phyloP scores from a whole-genome alignment of 1,140 invertebrate species.

The Drosophila kikkawai region DNA sequence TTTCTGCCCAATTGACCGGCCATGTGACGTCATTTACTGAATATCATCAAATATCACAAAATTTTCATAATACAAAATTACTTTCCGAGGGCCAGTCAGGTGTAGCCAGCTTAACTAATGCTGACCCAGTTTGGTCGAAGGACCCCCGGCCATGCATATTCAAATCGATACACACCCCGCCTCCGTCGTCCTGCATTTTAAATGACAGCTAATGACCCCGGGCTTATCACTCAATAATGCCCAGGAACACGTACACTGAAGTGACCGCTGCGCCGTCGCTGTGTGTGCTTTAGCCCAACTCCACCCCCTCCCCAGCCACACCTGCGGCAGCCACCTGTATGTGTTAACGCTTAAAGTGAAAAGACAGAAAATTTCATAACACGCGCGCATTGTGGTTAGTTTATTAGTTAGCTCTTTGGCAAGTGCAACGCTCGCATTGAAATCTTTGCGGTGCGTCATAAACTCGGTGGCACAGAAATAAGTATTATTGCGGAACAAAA shows the following conservation, averaged over 20 bases:
- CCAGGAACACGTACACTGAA: constrained; percentile 18
- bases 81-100: not conserved
- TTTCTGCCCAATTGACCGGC: constrained; percentile 2
- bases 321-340: constrained; percentile 23
- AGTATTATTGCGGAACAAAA: constrained; percentile 6
- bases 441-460: constrained; percentile 21
- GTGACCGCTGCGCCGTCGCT: constrained; percentile 49
- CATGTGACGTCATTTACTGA: constrained; percentile 22
- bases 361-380: constrained; percentile 51
- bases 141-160: constrained; percentile 33
- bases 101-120: not conserved
- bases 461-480: constrained; percentile 11
- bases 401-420: constrained; percentile 13
- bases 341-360: constrained; percentile 43
- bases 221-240: constrained; percentile 23
- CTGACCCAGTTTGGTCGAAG: constrained; percentile 29
- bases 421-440: constrained; percentile 1
- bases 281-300: constrained; percentile 16
- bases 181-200: constrained; percentile 39
- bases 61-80: not conserved
- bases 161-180: constrained; percentile 58
- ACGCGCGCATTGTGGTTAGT: constrained; percentile 54
- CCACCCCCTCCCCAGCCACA: constrained; percentile 9
- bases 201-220: constrained; percentile 33
- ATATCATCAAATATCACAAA: constrained; percentile 3